Percentiles rank a stretch among this genome's conserved stretches.
phyloP scores from a whole-genome alignment of 2,113 vertebrate genomes.

The Pontoporia blainvillei region DNA sequence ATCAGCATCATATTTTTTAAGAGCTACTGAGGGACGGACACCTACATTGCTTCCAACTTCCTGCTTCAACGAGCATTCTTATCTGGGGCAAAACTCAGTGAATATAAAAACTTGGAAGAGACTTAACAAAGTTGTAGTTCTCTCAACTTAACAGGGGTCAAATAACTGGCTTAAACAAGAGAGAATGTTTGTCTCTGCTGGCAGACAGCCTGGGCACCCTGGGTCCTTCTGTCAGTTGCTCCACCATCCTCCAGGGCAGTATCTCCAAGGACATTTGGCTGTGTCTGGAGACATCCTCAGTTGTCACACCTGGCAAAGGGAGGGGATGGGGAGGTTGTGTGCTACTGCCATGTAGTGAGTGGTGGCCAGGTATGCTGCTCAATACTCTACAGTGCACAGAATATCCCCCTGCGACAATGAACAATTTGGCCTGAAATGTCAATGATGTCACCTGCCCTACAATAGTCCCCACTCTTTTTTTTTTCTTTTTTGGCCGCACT shows the following conservation, averaged over 20 bases:
- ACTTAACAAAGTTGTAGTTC: neutral
- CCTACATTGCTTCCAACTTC: neutral
- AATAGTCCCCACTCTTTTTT: neutral
- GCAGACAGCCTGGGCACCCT: neutral
- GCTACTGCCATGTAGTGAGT: neutral
- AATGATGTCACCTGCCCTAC: neutral
- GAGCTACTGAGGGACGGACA: neutral
- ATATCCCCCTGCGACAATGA: neutral
- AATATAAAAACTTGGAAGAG: neutral
- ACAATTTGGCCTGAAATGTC: neutral
- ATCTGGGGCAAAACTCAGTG: neutral
- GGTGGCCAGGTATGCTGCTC: neutral
- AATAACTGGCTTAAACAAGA: neutral
- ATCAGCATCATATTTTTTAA: neutral
- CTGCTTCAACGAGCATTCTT: neutral
- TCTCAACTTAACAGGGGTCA: neutral
- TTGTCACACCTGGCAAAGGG: neutral
- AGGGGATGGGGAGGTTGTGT: neutral
- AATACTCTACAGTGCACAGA: neutral
- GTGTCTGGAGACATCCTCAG: neutral
- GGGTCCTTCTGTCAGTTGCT: neutral
- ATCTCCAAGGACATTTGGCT: neutral
- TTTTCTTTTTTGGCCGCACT: no score
- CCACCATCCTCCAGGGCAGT: neutral
- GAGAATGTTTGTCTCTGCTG: neutral